Conservation (phyloP, 2,113 vertebrate genomes). For the Phaethon lepturus region DNA sequence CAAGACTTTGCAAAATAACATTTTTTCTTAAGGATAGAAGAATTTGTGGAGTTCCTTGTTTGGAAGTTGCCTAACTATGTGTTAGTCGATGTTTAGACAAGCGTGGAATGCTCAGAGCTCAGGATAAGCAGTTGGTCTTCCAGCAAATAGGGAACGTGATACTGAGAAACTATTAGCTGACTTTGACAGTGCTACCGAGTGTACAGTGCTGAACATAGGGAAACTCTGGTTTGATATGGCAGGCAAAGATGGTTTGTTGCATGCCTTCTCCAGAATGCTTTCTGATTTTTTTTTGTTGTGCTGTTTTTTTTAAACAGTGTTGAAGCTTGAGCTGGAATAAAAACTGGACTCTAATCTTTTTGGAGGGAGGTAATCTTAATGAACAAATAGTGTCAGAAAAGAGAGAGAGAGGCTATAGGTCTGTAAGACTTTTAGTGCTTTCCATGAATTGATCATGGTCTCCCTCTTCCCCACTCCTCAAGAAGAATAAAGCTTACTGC, state of each 20-base stretch:
- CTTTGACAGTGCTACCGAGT: background rate
- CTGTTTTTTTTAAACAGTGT: background rate
- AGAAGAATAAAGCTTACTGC: background rate
- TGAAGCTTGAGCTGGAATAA: background rate
- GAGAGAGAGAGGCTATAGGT: background rate
- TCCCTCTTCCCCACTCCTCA: background rate
- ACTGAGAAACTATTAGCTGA: background rate
- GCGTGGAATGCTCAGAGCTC: background rate
- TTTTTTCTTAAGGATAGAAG: background rate
- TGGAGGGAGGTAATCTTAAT: background rate
- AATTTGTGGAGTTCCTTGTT: background rate
- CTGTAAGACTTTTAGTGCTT: background rate
- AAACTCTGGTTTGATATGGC: background rate
- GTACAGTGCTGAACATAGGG: background rate
- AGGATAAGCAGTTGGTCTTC: background rate
- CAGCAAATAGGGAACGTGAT: background rate
- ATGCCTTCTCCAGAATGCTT: background rate
- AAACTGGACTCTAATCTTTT: background rate
- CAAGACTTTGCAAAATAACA: background rate
- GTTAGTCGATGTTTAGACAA: background rate
- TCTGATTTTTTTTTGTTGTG: background rate
- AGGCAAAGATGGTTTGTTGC: background rate
- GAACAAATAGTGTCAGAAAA: background rate
- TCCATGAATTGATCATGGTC: background rate
- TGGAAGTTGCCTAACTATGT: background rate